Evolutionary conservation across 2,113 vertebrate species (phyloP).

Genomic region (Podarcis muralis): DNA sequence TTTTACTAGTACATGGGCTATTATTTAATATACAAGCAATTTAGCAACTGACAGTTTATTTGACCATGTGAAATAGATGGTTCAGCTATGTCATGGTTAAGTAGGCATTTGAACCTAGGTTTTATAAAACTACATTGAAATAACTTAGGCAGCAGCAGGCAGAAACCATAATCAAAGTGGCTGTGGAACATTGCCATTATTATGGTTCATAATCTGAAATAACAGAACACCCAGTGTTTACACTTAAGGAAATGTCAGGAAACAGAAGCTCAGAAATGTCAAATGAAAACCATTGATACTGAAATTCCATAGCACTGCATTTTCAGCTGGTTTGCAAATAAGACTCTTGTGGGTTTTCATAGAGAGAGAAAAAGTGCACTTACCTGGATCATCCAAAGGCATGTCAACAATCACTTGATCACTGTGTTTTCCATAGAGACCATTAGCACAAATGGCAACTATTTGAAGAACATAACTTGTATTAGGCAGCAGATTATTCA

Average conservation of each 20-base stretch:
- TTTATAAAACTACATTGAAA: not conserved
- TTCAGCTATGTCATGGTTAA: not conserved
- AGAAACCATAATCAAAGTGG: conserved; percentile 21
- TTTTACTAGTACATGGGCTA: conserved; percentile 1
- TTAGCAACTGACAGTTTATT: conserved; percentile 7
- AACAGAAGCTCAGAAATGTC: conserved; percentile 25
- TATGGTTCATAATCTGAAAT: not conserved
- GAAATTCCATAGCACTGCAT: conserved; percentile 62
- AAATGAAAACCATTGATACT: conserved; percentile 55
- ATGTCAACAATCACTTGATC: conserved; percentile 86
- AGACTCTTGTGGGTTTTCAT: conserved; percentile 24
- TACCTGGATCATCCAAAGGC: conserved; percentile 88
- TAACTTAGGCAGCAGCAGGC: not conserved
- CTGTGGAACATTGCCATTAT: not conserved
- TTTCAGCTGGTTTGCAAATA: conserved; percentile 75
- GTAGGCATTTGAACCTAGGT: not conserved
- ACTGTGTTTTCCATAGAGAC: conserved; percentile 89
- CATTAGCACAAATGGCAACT: conserved; percentile 91
- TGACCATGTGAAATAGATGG: not conserved
- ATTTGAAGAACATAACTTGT: conserved; percentile 92
- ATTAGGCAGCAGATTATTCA: conserved; percentile 88
- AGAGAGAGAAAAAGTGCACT: conserved; percentile 66
- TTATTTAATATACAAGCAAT: not conserved
- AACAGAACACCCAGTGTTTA: not conserved
- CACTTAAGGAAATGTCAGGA: not conserved